These are phyloP conservation scores for Riparia riparia DNA, from an alignment of 2,113 vertebrate species.

Conservation along the genomic window DNA sequence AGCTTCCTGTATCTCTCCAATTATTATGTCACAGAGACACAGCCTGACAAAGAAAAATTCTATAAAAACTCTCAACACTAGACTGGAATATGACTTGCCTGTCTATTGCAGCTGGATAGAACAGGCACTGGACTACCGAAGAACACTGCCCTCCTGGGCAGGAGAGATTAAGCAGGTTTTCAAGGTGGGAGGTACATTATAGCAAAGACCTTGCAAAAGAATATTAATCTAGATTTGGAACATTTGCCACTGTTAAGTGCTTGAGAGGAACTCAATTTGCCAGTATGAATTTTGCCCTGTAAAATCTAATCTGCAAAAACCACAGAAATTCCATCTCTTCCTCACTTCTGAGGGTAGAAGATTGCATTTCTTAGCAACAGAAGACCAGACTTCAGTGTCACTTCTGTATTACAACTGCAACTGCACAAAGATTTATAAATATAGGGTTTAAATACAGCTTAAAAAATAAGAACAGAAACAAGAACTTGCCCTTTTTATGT, in stretches of 20 bases:
- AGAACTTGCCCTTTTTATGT: neutral
- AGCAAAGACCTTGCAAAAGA: neutral
- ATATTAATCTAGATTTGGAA: neutral
- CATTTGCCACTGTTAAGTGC: neutral
- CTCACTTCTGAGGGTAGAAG: neutral
- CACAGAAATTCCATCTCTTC: neutral
- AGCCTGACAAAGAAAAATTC: neutral
- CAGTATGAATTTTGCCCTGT: neutral
- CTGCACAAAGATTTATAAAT: neutral
- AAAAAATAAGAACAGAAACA: neutral
- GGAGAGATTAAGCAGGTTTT: neutral
- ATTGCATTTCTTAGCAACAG: neutral
- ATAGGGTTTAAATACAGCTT: neutral
- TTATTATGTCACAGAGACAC: neutral
- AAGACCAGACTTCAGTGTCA: neutral
- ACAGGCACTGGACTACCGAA: neutral
- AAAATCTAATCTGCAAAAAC: neutral
- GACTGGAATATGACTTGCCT: neutral
- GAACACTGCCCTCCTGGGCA: neutral
- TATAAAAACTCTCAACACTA: neutral
- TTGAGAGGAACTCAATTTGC: neutral
- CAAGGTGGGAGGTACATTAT: neutral
- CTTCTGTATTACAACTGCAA: neutral
- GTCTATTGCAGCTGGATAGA: neutral
- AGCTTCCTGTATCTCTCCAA: neutral